Evolutionary conservation across 2,113 vertebrate species (phyloP).

Genomic region (Brachypodius melanocephalos): DNA sequence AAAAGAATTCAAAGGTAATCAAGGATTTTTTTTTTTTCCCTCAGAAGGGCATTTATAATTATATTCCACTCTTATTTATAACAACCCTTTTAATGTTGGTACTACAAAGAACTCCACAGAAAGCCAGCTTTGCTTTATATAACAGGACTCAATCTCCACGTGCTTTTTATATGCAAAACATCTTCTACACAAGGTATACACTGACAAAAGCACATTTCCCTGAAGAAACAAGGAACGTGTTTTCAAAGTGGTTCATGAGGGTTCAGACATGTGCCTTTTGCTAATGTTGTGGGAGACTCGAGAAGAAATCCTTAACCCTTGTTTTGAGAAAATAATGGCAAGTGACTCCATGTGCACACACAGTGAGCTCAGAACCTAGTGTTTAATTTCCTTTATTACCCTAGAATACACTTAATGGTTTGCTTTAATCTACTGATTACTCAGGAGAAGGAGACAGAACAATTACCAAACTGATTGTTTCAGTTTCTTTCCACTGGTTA

Average conservation of each 20-base stretch:
- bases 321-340: not conserved
- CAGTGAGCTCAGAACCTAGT: not conserved
- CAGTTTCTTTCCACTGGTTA: not conserved
- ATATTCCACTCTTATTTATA: slow-evolving; percentile 74
- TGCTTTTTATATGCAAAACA: slow-evolving; percentile 65
- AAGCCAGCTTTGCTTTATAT: slow-evolving; percentile 57
- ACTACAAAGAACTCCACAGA: slow-evolving; percentile 62
- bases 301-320: not conserved
- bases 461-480: not conserved
- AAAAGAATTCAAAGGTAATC: slow-evolving; percentile 74
- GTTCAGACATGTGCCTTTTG: slow-evolving; percentile 8
- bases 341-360: not conserved
- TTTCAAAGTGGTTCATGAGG: slow-evolving; percentile 12
- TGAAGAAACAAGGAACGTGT: slow-evolving; percentile 14
- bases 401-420: not conserved
- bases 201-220: slow-evolving; percentile 29
- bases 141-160: slow-evolving; percentile 42
- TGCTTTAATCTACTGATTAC: not conserved
- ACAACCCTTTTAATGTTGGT: slow-evolving; percentile 67
- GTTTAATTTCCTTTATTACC: not conserved
- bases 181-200: slow-evolving; percentile 1
- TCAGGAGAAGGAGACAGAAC: not conserved
- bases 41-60: slow-evolving; percentile 72
- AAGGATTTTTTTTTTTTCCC: slow-evolving; percentile 53
- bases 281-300: not conserved